Conservation (phyloP, 2,113 vertebrate genomes). For the Plecturocebus donacophilus region DNA sequence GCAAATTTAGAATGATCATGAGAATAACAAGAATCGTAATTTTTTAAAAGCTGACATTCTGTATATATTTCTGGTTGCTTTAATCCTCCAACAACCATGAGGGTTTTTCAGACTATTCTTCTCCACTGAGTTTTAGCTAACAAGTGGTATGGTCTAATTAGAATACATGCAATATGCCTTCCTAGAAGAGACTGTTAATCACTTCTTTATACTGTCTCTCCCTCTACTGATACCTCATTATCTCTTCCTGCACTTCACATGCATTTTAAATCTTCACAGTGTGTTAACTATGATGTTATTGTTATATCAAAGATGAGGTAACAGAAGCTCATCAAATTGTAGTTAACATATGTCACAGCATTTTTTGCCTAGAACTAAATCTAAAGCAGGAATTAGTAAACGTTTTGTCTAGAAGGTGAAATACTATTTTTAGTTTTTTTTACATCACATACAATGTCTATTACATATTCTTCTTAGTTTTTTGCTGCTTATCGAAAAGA, state of each 20-base stretch:
- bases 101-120: not conserved
- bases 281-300: not conserved
- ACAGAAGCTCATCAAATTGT: not conserved
- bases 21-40: not conserved
- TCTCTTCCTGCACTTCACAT: not conserved
- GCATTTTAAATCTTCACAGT: not conserved
- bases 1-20: not conserved
- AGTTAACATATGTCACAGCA: not conserved
- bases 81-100: not conserved
- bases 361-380: not conserved
- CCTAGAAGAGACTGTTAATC: not conserved
- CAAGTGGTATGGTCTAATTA: not conserved
- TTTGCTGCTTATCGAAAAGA: not conserved
- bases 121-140: not conserved
- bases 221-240: not conserved
- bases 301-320: not conserved
- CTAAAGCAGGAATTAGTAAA: not conserved
- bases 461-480: not conserved
- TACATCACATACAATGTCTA: not conserved
- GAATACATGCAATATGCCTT: not conserved
- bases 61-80: not conserved
- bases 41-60: not conserved
- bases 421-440: not conserved
- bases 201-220: not conserved
- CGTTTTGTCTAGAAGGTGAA: not conserved